Evolutionary conservation across 2,113 vertebrate genomes (phyloP).

Genomic region (Pao palembangensis): DNA sequence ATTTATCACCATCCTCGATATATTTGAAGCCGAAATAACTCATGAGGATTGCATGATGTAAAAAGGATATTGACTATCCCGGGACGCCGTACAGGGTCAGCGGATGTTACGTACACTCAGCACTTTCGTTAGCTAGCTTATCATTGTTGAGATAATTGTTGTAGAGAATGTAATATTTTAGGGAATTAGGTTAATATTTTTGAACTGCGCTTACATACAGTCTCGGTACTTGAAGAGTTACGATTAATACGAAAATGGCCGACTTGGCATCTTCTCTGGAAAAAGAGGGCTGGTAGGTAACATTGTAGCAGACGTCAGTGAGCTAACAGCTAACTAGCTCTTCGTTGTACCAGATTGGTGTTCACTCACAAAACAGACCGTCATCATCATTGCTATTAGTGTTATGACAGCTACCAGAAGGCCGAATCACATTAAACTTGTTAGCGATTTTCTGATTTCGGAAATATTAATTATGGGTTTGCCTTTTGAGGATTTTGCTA

Average conservation of each 20-base stretch:
- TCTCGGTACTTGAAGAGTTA: too few relatives aligned
- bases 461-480: too few relatives aligned
- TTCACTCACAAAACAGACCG: conserved; percentile 2
- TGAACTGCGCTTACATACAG: too few relatives aligned
- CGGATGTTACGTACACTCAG: background rate
- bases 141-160: background rate
- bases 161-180: background rate
- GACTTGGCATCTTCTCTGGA: conserved; percentile 65
- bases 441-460: too few relatives aligned
- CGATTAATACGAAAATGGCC: conserved; percentile 59
- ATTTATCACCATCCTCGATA: too few relatives aligned
- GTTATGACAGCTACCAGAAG: background rate
- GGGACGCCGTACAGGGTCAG: background rate
- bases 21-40: too few relatives aligned
- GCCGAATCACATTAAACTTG: too few relatives aligned
- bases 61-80: background rate
- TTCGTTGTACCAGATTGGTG: conserved; percentile 17
- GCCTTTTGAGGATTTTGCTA: too few relatives aligned
- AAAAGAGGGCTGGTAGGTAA: conserved; percentile 79
- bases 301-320: conserved; percentile 40
- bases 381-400: background rate
- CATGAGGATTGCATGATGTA: too few relatives aligned
- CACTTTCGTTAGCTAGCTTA: background rate
- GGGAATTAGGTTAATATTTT: background rate
- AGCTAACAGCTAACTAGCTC: conserved; percentile 42